Conservation (phyloP, 2,113 vertebrate genomes). For the Choloepus hoffmanni region DNA sequence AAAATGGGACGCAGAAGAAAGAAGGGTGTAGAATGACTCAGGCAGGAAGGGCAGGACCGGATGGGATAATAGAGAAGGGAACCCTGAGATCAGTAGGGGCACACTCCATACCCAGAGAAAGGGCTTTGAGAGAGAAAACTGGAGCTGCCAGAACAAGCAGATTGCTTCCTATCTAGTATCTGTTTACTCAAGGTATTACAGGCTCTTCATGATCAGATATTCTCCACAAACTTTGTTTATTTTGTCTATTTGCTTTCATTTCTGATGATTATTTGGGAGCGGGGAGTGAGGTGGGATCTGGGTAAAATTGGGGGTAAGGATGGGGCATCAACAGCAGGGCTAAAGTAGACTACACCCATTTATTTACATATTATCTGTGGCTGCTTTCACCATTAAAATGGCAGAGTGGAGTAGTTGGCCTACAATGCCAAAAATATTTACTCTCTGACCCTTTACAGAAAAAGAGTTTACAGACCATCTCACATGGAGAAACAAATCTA, state of each 20-base stretch:
- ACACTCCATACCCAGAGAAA: neutral
- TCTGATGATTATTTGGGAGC: neutral
- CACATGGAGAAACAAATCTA: neutral
- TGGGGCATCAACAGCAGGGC: neutral
- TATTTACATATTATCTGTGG: neutral
- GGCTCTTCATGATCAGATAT: neutral
- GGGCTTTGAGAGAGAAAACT: neutral
- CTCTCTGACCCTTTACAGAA: neutral
- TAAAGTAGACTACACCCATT: neutral
- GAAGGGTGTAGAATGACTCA: neutral
- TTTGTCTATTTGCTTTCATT: neutral
- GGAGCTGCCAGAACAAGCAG: neutral
- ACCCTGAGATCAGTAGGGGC: neutral
- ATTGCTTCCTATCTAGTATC: neutral
- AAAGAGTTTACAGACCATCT: neutral
- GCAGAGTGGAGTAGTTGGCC: neutral
- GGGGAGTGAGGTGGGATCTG: fast-evolving
- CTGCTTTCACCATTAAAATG: neutral
- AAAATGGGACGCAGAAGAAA: neutral
- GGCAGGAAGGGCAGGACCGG: neutral
- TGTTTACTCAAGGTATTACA: neutral
- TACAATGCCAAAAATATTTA: neutral
- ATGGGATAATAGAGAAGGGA: neutral
- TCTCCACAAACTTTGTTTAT: neutral
- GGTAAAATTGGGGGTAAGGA: too few species aligned